A percentile compares a stretch with the other conserved stretches of the same genome.
Conservation (phyloP, 2,888 invertebrate species). For the Merodon equestris region DNA sequence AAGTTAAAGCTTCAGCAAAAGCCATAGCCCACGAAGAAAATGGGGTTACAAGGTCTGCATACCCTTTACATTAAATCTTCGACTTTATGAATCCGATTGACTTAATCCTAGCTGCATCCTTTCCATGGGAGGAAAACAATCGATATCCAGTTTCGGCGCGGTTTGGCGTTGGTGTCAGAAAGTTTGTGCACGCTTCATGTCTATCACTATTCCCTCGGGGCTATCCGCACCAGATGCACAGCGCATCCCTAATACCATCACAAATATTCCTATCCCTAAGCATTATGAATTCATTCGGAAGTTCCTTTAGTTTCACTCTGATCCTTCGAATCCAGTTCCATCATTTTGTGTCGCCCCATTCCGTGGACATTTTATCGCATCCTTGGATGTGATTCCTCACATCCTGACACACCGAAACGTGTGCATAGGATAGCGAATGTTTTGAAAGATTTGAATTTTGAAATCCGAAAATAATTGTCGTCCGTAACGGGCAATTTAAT, state of each 20-base stretch:
- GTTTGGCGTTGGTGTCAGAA: conserved; percentile 15
- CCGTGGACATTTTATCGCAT: conserved; percentile 61
- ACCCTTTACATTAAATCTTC: conserved; percentile 32
- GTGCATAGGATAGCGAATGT: conserved; percentile 52
- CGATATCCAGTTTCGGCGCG: not conserved
- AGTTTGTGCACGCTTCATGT: conserved; percentile 52
- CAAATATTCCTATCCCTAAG: conserved; percentile 33
- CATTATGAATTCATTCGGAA: conserved; percentile 65
- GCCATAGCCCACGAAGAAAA: not conserved
- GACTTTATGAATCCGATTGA: conserved; percentile 33
- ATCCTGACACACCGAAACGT: conserved; percentile 53
- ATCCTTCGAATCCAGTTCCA: no score
- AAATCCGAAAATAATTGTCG: conserved; percentile 61
- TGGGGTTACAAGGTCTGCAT: conserved; percentile 30
- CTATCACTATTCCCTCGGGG: conserved; percentile 50
- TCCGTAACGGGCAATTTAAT: conserved; percentile 65
- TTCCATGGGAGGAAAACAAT: not conserved
- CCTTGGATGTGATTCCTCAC: conserved; percentile 65
- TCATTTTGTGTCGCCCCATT: no score
- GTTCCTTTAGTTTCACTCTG: conserved; percentile 8
- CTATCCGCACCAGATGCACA: conserved; percentile 52
- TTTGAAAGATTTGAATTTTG: conserved; percentile 11
- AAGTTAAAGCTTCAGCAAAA: conserved; percentile 21
- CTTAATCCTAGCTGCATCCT: conserved; percentile 12
- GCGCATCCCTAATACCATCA: conserved; percentile 61